Evolutionary conservation across 2,888 invertebrate genomes (phyloP).

Genomic region (Loripinus fragilis): DNA sequence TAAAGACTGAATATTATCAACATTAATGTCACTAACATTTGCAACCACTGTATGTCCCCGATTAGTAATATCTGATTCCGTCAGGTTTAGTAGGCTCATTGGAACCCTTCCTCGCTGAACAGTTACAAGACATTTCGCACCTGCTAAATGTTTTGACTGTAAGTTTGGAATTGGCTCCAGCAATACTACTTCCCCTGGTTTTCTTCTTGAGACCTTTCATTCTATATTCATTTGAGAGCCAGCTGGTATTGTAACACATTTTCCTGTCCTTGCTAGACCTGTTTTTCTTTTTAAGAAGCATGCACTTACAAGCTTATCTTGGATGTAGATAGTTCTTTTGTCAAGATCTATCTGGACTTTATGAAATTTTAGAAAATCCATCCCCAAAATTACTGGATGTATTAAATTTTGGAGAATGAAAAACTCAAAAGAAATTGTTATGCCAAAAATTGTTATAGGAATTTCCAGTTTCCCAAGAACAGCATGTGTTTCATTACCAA

Average conservation of each 20-base stretch:
- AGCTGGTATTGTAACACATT: not conserved
- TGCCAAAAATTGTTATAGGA: not conserved
- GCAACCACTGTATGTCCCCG: conserved; percentile 19
- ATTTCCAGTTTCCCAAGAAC: conserved; percentile 10
- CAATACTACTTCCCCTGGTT: not conserved
- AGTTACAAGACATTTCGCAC: too few relatives aligned
- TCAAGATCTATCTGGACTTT: conserved; percentile 1
- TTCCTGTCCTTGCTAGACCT: not conserved
- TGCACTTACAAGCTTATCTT: conserved; percentile 8
- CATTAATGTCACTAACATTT: not conserved
- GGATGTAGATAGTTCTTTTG: not conserved
- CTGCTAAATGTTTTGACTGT: not conserved
- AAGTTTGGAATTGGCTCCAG: too few relatives aligned
- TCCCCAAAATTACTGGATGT: not conserved
- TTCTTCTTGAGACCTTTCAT: not conserved
- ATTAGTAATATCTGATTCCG: not conserved
- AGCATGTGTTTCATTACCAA: too few relatives aligned
- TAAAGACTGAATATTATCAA: not conserved
- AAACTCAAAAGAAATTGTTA: not conserved
- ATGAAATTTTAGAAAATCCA: not conserved
- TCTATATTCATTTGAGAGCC: conserved; percentile 7
- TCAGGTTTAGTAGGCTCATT: not conserved
- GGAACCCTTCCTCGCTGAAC: not conserved
- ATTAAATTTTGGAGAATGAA: not conserved
- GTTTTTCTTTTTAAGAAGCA: not conserved